Evolutionary conservation across 2,888 invertebrate genomes (phyloP), one percentile per base, ranked within the genome.

Genomic region (Steinernema scapterisci): DNA sequence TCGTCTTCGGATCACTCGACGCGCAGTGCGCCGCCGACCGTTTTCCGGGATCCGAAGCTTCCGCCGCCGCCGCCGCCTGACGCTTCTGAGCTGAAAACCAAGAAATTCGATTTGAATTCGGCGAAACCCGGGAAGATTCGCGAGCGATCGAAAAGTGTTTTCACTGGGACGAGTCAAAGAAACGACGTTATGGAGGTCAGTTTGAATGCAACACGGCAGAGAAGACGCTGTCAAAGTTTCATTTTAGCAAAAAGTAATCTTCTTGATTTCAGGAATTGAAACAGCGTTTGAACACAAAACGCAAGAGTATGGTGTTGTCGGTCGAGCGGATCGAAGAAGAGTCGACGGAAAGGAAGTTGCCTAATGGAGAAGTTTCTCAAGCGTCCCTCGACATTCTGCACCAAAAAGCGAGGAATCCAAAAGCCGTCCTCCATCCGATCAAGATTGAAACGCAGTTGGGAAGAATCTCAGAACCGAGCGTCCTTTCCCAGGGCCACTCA

Each of bases 321-420:
- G 23, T 63, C 27, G 63, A 63, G 63, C 23, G 31, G 38, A 63
- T 63, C 63, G 63, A 63, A 38, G 63, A 63, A n/a, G 63, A 63
- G 27, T 27, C 27, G 27, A 38, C 38, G 16, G 63, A 63, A 31
- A 27, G 16, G 16, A 63, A 27, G 31, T 11, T 16, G 9, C 63
- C 31, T 16, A 63, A 63, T n/a, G 63, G 63, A 27, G 31, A 63
- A 5, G 27, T 63, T 7, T 31, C 63, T 13, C 63, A 63, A 6
- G 11, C 16, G 38, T 25, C 63, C 1, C 27, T 63, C 27, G 31
- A 63, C 16, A 16, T 63, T 27, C 16, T 63, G 16, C 63, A 63
- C 19, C 27, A 38, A 11, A 63, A 63, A 25, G 9, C 27, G 31
- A 63, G 16, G 63, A 63, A 63, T 23, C 52, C 52, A 9, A 52